Evolutionary conservation across 1,140 invertebrate species (phyloP), one percentile per base, ranked within the genome.

Genomic region (Rhysida immarginata): DNA sequence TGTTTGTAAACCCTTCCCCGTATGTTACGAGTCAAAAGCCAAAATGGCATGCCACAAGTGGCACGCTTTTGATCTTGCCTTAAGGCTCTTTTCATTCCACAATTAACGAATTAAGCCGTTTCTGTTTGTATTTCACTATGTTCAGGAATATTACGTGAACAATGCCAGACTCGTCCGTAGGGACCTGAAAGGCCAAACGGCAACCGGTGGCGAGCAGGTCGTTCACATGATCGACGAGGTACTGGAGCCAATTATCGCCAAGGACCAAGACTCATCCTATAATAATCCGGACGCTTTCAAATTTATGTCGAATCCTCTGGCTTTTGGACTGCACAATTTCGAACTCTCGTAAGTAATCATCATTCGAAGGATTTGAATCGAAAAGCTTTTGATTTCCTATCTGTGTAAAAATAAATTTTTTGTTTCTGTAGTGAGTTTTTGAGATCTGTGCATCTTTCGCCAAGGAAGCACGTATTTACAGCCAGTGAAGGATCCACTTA

Each of bases 401-500:
- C 11, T 41, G n/a, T 11, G 35, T 11, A 41, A 41, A 11, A 41
- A 41, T 41, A n/a, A 41, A 13, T 50, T 58, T 16, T 51, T 2
- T 46, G 20, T 25, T 51, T 49, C 52, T 3, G 13, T 18, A 59
- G 62, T 29, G 55, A 56, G 27, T 90, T 87, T 71, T 76, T 82
- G 27, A 79, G 83, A 62, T 78, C 82, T 67, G 82, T 90, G 50
- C 71, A 77, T 58, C 64, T 78, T 54, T 77, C 79, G 24, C 74
- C 79, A 46, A 87, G 87, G 71, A 76, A 82, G 64, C 75, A 81
- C 26, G 74, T 88, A 29, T 90, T 85, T 67, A 78, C 77, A 60
- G 76, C 78, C 21, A 81, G 84, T 59, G 87, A 87, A 43, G 74
- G 78, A 58, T 81, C 84, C 69, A 92, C 88, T 2, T 93, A 89